Conservation (phyloP, 35 echinoderm and acorn worm genomes). For the Eucidaris tribuloides region DNA sequence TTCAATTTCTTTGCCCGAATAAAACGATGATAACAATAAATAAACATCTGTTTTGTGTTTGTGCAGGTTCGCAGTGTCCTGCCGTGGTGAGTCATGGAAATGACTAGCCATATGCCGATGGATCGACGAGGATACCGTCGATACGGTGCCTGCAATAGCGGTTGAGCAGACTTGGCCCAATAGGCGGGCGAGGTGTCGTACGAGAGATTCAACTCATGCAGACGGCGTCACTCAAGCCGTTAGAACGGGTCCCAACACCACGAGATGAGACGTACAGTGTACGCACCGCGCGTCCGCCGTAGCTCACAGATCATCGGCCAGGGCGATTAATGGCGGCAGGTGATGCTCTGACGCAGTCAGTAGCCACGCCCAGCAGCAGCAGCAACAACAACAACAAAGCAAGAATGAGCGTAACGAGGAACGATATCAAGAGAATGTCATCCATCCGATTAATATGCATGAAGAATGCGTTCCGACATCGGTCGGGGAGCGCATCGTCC, state of each 20-base stretch:
- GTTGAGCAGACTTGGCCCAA: slow-evolving; percentile 37
- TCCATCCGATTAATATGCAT: neutral
- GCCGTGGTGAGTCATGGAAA: slow-evolving; percentile 6
- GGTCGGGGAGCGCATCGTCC: neutral
- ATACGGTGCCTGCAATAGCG: slow-evolving; percentile 13
- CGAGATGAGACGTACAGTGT: slow-evolving; percentile 21
- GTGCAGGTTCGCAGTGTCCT: slow-evolving; percentile 13
- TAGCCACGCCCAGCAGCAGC: slow-evolving; percentile 7
- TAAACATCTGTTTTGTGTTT: neutral
- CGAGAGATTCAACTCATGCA: slow-evolving; percentile 8
- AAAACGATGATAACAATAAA: neutral
- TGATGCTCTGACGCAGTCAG: neutral
- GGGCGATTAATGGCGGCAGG: neutral
- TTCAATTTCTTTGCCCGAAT: neutral
- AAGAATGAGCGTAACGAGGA: too few relatives aligned
- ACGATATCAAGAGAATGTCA: too few relatives aligned
- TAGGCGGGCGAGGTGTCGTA: neutral
- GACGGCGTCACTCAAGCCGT: too few relatives aligned
- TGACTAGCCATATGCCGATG: neutral
- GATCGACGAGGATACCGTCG: slow-evolving; percentile 15
- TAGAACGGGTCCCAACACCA: too few relatives aligned
- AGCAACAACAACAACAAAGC: neutral
- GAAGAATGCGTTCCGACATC: neutral
- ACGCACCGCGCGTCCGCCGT: neutral
- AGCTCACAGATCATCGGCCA: slow-evolving; percentile 1